Conservation (phyloP, 2,113 vertebrate species). For the Synodontis membranacea region DNA sequence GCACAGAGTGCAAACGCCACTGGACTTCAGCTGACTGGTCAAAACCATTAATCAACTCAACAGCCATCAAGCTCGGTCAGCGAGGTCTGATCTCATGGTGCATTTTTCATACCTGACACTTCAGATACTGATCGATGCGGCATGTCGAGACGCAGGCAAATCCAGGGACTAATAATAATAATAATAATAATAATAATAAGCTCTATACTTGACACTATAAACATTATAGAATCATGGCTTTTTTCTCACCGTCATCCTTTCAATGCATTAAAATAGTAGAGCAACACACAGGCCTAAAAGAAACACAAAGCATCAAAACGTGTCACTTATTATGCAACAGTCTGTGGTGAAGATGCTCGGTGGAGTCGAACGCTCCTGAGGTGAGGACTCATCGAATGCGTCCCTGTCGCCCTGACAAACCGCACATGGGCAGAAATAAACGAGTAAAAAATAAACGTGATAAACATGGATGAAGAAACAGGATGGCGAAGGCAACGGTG, state of each 20-base stretch:
- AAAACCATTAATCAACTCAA: background rate
- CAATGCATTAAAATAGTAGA: slow-evolving; percentile 29
- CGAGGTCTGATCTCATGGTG: slow-evolving; percentile 36
- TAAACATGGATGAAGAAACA: background rate
- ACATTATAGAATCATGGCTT: slow-evolving; percentile 47
- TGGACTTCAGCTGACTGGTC: background rate
- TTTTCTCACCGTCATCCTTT: slow-evolving; percentile 35
- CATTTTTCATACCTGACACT: slow-evolving; percentile 20
- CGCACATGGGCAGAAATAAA: slow-evolving; percentile 59
- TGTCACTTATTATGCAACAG: slow-evolving; percentile 28
- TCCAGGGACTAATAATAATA: slow-evolving; percentile 14
- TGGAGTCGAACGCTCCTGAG: slow-evolving; percentile 1
- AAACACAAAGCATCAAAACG: slow-evolving; percentile 27
- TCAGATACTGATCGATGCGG: background rate
- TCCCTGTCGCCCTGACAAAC: slow-evolving; percentile 24
- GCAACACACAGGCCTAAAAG: slow-evolving; percentile 42
- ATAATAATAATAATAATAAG: slow-evolving; percentile 10
- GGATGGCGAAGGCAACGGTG: slow-evolving; percentile 70
- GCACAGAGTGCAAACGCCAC: background rate
- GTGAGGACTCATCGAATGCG: background rate
- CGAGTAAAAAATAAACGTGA: slow-evolving; percentile 37
- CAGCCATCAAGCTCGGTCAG: background rate
- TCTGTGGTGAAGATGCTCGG: slow-evolving; percentile 12
- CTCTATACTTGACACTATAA: slow-evolving; percentile 23
- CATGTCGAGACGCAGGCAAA: background rate